These are phyloP conservation scores for Euzophera pinguis DNA, from an alignment of 2,888 invertebrate species.

Conservation along the genomic window DNA sequence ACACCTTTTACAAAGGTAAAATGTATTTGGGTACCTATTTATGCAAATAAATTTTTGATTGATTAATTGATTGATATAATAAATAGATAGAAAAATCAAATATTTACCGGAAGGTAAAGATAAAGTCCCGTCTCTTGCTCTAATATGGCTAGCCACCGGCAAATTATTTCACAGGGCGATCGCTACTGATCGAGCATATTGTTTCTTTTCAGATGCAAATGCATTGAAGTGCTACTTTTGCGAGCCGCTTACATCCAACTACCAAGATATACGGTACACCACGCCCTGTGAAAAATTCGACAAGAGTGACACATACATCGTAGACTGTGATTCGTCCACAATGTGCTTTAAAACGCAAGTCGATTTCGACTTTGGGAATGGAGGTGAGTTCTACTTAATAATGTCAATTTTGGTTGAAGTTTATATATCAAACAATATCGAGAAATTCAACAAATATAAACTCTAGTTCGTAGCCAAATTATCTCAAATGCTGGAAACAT, in stretches of 20 bases:
- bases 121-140: no score
- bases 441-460: background rate
- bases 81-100: no score
- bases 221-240: constrained; percentile 55
- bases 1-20: no score
- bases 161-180: no score
- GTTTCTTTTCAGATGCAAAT: constrained; percentile 43
- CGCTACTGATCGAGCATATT: no score
- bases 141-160: no score
- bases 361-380: constrained; percentile 78
- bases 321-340: constrained; percentile 86
- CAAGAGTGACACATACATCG: constrained; percentile 78
- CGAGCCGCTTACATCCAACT: constrained; percentile 8
- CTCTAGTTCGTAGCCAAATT: background rate
- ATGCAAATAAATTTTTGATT: no score
- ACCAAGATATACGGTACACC: constrained; percentile 17
- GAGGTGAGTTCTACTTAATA: constrained; percentile 68
- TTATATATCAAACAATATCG: background rate
- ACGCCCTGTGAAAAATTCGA: constrained; percentile 85
- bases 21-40: no score
- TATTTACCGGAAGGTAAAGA: no score
- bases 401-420: no score
- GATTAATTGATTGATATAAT: no score
- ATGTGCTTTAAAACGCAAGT: constrained; percentile 87
- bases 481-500: background rate